Evolutionary conservation across 2,113 vertebrate species (phyloP).

Genomic region (Prunella fulvescens): DNA sequence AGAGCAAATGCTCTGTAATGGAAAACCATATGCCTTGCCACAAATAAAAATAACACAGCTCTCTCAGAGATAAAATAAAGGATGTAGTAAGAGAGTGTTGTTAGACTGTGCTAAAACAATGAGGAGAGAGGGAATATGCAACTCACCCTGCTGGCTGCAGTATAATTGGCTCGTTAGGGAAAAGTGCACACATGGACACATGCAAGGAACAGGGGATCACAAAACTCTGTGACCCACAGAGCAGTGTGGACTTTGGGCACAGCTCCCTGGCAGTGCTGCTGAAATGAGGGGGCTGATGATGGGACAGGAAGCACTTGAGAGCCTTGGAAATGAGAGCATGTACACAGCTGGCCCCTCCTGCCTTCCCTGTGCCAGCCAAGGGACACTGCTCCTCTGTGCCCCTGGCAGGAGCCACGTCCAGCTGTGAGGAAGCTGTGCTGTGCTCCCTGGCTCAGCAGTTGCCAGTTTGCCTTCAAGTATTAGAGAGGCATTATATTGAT

Average conservation of each 20-base stretch:
- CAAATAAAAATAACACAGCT: neutral
- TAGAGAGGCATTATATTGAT: slow-evolving; percentile 64
- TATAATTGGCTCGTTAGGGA: neutral
- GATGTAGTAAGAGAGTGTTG: neutral
- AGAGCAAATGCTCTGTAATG: neutral
- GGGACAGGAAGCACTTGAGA: neutral
- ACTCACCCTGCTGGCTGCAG: neutral
- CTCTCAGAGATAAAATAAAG: neutral
- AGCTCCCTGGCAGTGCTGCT: neutral
- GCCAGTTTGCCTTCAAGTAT: slow-evolving; percentile 31
- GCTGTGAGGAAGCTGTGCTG: fast-evolving
- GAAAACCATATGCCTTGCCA: neutral
- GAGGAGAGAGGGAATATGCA: neutral
- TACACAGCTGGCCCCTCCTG: neutral
- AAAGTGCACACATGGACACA: fast-evolving
- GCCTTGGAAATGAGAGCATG: fast-evolving
- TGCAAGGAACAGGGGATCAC: neutral
- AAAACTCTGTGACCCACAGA: neutral
- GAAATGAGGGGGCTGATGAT: neutral
- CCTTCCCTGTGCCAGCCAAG: neutral
- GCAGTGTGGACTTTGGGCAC: neutral
- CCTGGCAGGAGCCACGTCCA: neutral
- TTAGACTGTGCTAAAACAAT: neutral
- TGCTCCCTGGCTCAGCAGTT: neutral
- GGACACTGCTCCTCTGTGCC: neutral